Percentiles rank a stretch among this genome's conserved stretches.
Evolutionary conservation across 2,797 vertebrate genomes (phyloP).

Genomic region (Lindbergichthys nudifrons): DNA sequence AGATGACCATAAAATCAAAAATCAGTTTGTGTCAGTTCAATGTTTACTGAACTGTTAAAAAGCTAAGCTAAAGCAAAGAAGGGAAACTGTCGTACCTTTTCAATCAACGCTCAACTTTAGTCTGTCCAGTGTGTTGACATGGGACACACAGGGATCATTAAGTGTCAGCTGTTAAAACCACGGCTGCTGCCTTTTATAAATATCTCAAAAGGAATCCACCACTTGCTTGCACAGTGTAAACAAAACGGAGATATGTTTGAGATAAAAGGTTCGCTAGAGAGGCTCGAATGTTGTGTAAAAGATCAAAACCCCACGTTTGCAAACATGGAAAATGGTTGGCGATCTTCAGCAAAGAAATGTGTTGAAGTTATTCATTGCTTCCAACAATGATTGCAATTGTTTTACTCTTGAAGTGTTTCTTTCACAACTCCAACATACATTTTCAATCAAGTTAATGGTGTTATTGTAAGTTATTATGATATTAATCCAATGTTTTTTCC

Average conservation of each 20-base stretch:
- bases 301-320: not conserved
- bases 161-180: not conserved
- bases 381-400: not conserved
- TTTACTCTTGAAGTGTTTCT: not conserved
- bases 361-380: not conserved
- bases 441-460: not conserved
- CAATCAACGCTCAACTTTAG: slow-evolving; percentile 5
- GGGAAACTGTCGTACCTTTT: not conserved
- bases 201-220: slow-evolving; percentile 3
- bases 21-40: not conserved
- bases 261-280: not conserved
- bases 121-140: not conserved
- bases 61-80: too few relatives aligned
- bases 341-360: not conserved
- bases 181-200: not conserved
- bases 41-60: not conserved
- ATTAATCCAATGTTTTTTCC: not conserved
- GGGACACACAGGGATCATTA: not conserved
- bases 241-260: not conserved
- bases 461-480: slow-evolving; percentile 3
- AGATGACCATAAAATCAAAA: not conserved
- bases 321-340: not conserved
- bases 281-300: not conserved
- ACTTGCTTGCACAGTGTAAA: not conserved
- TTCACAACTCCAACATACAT: not conserved